phyloP scores from a whole-genome alignment of 2,797 vertebrate species.

The Tachyglossus aculeatus region DNA sequence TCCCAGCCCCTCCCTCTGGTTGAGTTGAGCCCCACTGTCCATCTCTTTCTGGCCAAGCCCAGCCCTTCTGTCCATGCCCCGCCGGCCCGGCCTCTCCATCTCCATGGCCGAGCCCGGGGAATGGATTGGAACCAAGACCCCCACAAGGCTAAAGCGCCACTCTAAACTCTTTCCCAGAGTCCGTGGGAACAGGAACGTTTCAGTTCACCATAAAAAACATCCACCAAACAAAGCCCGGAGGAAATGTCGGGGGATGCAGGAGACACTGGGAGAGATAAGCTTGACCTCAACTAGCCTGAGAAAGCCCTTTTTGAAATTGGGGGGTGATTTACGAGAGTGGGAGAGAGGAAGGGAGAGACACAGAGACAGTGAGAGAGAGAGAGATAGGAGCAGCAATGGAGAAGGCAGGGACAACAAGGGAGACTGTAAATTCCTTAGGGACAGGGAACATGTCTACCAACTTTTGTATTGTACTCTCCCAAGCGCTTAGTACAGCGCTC shows the following conservation, averaged over 20 bases:
- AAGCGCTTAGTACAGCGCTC: no score
- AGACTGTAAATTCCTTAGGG: neutral
- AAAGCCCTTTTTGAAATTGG: neutral
- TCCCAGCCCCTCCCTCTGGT: neutral
- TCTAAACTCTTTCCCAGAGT: constrained; percentile 29
- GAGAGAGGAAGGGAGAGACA: neutral
- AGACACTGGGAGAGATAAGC: constrained; percentile 28
- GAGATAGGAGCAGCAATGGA: neutral
- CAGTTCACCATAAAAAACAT: constrained; percentile 31
- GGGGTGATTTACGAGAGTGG: neutral
- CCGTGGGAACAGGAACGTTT: constrained; percentile 36
- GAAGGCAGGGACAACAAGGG: neutral
- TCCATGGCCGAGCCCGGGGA: no score
- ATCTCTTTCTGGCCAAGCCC: neutral
- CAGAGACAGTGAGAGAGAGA: neutral
- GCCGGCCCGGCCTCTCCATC: no score
- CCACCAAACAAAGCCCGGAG: constrained; percentile 28
- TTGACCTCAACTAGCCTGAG: constrained; percentile 26
- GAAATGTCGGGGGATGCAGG: constrained; percentile 24
- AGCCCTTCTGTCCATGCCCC: neutral
- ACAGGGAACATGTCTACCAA: neutral
- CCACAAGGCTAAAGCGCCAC: neutral
- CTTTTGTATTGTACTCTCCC: no score
- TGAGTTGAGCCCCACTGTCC: neutral
- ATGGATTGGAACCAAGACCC: no score